A percentile compares a stretch with the other conserved stretches of the same genome.
Conservation (phyloP, 2,113 vertebrate genomes). For the Castor canadensis region DNA sequence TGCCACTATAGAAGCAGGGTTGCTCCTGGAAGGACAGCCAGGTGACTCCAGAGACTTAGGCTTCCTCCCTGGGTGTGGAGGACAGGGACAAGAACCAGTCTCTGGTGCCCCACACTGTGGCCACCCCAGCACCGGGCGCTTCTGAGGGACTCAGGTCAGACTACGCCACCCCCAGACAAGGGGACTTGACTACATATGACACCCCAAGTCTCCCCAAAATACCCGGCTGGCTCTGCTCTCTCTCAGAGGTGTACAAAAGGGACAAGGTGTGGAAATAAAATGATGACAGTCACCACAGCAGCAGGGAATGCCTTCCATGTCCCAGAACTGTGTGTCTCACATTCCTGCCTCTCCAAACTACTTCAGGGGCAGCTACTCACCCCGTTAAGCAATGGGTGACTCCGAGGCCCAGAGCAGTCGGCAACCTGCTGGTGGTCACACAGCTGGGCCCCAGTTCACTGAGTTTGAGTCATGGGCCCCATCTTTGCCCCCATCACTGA, state of each 20-base stretch:
- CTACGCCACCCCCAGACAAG: not conserved
- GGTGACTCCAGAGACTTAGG: not conserved
- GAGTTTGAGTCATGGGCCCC: fast-evolving
- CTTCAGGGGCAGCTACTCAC: too few relatives aligned
- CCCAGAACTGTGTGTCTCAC: not conserved
- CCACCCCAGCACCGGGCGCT: not conserved
- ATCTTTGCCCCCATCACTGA: not conserved
- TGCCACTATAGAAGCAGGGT: fast-evolving
- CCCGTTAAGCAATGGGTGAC: fast-evolving
- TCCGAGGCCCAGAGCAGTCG: not conserved
- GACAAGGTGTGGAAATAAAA: not conserved
- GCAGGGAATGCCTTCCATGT: too few relatives aligned
- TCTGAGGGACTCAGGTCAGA: not conserved
- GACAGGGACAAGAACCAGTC: not conserved
- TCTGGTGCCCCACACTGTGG: fast-evolving
- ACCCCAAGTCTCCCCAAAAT: not conserved
- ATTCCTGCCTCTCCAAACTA: not conserved
- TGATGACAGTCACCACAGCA: not conserved
- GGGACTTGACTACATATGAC: too few relatives aligned
- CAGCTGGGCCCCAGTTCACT: not conserved
- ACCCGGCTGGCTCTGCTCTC: too few relatives aligned
- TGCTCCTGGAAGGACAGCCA: not conserved
- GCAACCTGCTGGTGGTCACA: not conserved
- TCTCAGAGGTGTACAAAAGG: too few relatives aligned
- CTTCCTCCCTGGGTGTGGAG: not conserved